Conservation (phyloP, 1,140 invertebrate species). For the Homarus americanus region DNA sequence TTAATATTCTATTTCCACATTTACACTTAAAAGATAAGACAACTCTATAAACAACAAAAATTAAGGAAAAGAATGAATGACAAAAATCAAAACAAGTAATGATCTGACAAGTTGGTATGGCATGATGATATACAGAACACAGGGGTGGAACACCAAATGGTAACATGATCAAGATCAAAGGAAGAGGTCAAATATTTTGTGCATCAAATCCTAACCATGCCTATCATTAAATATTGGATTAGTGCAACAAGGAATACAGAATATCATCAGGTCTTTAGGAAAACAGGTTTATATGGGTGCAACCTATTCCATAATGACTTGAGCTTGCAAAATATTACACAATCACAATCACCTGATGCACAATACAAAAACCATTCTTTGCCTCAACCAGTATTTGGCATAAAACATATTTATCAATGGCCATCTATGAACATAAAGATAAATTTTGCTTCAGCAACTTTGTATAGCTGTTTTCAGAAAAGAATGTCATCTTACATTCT, state of each 20-base stretch:
- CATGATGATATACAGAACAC: constrained; percentile 66
- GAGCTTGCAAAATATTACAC: background rate
- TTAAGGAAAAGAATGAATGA: constrained; percentile 58
- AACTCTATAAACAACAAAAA: constrained; percentile 65
- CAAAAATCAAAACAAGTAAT: constrained; percentile 46
- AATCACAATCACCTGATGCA: constrained; percentile 1
- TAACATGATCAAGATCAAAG: constrained; percentile 4
- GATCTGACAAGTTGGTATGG: constrained; percentile 61
- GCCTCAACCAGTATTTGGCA: constrained; percentile 48
- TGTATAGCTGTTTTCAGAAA: constrained; percentile 40
- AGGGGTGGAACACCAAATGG: constrained; percentile 65
- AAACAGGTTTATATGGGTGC: background rate
- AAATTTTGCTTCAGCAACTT: constrained; percentile 34
- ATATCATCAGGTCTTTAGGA: background rate
- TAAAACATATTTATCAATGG: constrained; percentile 52
- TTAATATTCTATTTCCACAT: constrained; percentile 73
- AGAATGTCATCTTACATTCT: constrained; percentile 31
- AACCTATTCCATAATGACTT: background rate
- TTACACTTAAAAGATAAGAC: constrained; percentile 66
- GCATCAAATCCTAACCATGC: background rate
- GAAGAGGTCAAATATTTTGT: constrained; percentile 2
- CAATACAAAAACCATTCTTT: constrained; percentile 33
- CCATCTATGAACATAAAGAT: constrained; percentile 40
- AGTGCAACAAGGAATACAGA: background rate
- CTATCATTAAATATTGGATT: background rate